A percentile compares a stretch with the other conserved stretches of the same genome.
Conservation (phyloP, 2,888 invertebrate genomes). For the Leucophenga maculata region DNA sequence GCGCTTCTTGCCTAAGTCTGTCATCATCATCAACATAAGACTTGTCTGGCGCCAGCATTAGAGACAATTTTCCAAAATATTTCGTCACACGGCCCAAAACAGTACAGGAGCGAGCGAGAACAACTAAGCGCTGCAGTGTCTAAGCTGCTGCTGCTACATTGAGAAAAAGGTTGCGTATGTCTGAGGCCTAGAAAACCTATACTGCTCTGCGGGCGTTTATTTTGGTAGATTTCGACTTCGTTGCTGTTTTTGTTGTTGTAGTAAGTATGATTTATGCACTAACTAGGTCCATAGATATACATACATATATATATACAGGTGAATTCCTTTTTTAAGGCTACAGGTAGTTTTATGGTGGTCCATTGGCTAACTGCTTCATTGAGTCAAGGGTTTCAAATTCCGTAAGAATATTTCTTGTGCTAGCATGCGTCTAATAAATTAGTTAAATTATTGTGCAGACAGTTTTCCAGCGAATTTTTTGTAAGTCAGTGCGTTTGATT, state of each 20-base stretch:
- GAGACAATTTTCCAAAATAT: constrained; percentile 66
- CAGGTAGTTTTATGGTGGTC: constrained; percentile 45
- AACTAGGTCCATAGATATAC: constrained; percentile 19
- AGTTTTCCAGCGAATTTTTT: too few species aligned
- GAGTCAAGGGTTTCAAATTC: constrained; percentile 20
- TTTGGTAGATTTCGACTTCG: constrained; percentile 50
- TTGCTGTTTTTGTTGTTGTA: constrained; percentile 38
- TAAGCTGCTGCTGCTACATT: not conserved
- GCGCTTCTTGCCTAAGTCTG: constrained; percentile 58
- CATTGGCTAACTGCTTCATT: constrained; percentile 36
- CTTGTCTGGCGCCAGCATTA: constrained; percentile 72
- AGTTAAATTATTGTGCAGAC: not conserved
- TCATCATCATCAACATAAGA: constrained; percentile 67
- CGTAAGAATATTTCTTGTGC: not conserved
- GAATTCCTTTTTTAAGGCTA: constrained; percentile 29
- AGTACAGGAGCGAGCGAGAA: constrained; percentile 16
- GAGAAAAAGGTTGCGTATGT: not conserved
- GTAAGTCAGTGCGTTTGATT: too few species aligned
- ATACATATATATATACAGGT: constrained; percentile 49
- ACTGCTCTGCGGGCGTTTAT: constrained; percentile 63
- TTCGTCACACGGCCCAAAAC: constrained; percentile 61
- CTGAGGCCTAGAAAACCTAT: constrained; percentile 15
- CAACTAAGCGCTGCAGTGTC: not conserved
- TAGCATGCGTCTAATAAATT: constrained; percentile 9
- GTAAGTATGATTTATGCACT: constrained; percentile 58